Evolutionary conservation across 2,888 invertebrate genomes (phyloP), one percentile per base, ranked within the genome.

Genomic region (Xestia ashworthii): DNA sequence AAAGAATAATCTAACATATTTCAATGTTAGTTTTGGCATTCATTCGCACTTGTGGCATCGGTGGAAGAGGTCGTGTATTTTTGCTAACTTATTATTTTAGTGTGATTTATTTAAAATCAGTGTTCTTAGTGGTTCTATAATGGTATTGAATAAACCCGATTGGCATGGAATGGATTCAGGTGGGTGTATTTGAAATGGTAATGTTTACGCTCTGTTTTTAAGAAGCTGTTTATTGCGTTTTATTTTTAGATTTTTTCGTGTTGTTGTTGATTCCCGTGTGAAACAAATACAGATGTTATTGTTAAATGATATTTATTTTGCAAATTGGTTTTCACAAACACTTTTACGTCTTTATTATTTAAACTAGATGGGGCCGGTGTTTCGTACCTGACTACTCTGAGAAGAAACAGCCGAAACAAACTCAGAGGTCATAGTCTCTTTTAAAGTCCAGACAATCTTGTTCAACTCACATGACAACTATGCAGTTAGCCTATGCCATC

Each of bases 201-300:
- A 60, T 32, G 19, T 60, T 60, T 19, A 32, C 25, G 14, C 58
- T 6, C 58, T 58, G 14, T 58, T 25, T 58, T 16, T 58, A 6
- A 3, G 58, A 25, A 58, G 25, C 14, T 55, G n/a, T 55, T n/a
- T n/a, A 55, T 55, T 55, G 55, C 14, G 58, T 25, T 0, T n/a
- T 77, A 77, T 77, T 78, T 55, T 78, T 38, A 46, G 53, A 22
- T 46, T 14, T 38, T 64, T 77, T 64, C n/a, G 32, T 6, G 12
- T 1, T 46, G 38, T 38, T 77, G 50, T 16, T 12, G 25, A 76
- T 41, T n/a, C 12, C 1, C 55, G n/a, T n/a, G n/a, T 53, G 53
- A n/a, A 53, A 53, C 53, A 53, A 22, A 53, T 32, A 32, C 32
- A 32, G 32, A 32, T 32, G 32, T 32, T 3, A 32, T 32, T 32